phyloP scores from a whole-genome alignment of 2,888 invertebrate genomes.

The Heliconius charithonia region DNA sequence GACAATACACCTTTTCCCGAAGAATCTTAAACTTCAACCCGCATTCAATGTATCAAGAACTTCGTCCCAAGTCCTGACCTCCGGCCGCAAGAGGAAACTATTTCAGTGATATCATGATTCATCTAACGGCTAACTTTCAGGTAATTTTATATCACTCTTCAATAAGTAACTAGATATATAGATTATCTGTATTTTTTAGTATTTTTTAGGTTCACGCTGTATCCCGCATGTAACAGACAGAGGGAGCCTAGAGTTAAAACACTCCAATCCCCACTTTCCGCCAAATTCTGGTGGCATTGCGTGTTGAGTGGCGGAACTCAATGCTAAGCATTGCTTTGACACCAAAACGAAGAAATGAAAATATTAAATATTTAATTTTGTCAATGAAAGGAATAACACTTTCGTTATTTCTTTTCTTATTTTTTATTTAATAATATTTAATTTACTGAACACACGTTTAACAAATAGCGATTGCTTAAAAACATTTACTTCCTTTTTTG shows the following conservation, averaged over 20 bases:
- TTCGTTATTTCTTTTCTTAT: too few species aligned
- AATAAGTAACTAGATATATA: background rate
- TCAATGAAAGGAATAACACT: too few species aligned
- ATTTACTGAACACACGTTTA: background rate
- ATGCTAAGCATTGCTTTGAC: too few species aligned
- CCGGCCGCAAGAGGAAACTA: slow-evolving; percentile 41
- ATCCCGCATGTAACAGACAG: too few species aligned
- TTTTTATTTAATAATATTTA: background rate
- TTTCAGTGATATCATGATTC: slow-evolving; percentile 34
- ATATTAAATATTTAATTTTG: too few species aligned
- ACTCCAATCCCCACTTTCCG: too few species aligned
- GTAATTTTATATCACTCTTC: slow-evolving; percentile 17
- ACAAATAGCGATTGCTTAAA: background rate
- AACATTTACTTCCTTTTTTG: background rate
- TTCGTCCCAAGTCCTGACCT: slow-evolving; percentile 38
- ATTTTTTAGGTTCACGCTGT: too few species aligned
- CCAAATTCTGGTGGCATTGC: too few species aligned
- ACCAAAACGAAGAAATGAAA: too few species aligned
- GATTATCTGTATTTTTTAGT: background rate
- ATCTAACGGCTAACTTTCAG: background rate
- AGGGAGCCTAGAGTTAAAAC: too few species aligned
- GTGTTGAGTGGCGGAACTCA: too few species aligned
- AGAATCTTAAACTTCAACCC: slow-evolving; percentile 40
- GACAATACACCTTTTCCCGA: slow-evolving; percentile 36
- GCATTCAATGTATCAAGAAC: slow-evolving; percentile 45